These are phyloP conservation scores for Hydractinia symbiolongicarpus DNA, from an alignment of 30 jellyfish, hydroid and myxozoan species.

Conservation along the genomic window DNA sequence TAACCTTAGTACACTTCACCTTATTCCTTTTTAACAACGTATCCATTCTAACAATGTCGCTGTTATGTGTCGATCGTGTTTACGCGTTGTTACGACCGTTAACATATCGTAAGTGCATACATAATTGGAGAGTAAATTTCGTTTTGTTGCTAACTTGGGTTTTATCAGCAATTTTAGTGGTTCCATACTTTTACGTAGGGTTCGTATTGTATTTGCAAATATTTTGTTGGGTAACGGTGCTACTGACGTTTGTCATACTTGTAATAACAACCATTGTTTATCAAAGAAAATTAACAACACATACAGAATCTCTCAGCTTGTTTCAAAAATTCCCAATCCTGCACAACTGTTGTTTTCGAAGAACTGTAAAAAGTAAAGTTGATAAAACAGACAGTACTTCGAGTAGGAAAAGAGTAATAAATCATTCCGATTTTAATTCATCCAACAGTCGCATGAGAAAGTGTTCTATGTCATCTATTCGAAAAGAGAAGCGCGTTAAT, in stretches of 20 bases:
- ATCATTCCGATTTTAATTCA: background rate
- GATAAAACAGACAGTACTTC: background rate
- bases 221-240: conserved; percentile 27
- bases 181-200: conserved; percentile 19
- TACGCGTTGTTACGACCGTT: conserved; percentile 24
- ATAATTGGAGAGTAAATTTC: background rate
- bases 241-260: conserved; percentile 15
- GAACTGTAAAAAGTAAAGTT: background rate
- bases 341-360: too few relatives aligned
- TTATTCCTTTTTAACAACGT: conserved; percentile 27
- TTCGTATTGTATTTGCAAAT: conserved; percentile 28
- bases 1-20: conserved; percentile 8
- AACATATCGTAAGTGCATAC: conserved; percentile 18
- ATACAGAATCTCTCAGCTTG: too few relatives aligned
- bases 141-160: conserved; percentile 25
- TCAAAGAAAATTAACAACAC: background rate
- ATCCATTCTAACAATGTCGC: conserved; percentile 26
- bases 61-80: conserved; percentile 34
- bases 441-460: background rate
- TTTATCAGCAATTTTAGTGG: conserved; percentile 6
- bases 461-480: background rate
- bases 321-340: too few relatives aligned
- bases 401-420: background rate
- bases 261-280: conserved; percentile 7
- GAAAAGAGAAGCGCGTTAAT: conserved; percentile 15